phyloP scores from a whole-genome alignment of 1,140 invertebrate species.

The Drosophila mauritiana region DNA sequence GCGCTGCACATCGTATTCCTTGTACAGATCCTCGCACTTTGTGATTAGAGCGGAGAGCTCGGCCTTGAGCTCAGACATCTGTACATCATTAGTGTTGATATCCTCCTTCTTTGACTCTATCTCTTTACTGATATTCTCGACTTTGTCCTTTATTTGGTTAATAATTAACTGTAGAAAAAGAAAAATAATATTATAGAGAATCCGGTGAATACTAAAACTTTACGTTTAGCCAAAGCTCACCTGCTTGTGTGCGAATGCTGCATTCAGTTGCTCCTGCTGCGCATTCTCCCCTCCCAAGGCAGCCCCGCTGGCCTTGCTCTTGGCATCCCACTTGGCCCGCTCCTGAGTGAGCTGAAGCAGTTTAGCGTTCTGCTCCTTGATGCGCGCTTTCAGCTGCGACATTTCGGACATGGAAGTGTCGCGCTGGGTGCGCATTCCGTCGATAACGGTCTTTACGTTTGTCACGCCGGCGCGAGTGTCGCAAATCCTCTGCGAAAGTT shows the following conservation, averaged over 20 bases:
- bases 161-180: constrained; percentile 86
- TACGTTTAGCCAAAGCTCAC: constrained; percentile 18
- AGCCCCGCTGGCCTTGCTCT: constrained; percentile 84
- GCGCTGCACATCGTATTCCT: constrained; percentile 87
- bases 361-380: constrained; percentile 94
- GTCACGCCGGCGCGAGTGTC: constrained; percentile 95
- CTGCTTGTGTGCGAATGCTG: constrained; percentile 83
- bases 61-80: constrained; percentile 89
- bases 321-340: constrained; percentile 92
- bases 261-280: constrained; percentile 77
- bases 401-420: constrained; percentile 96
- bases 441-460: constrained; percentile 97
- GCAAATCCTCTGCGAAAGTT: constrained; percentile 94
- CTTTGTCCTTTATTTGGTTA: constrained; percentile 93
- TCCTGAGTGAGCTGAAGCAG: constrained; percentile 93
- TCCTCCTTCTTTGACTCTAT: constrained; percentile 92
- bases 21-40: constrained; percentile 87
- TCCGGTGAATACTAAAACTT: not conserved
- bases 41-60: constrained; percentile 85
- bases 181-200: not conserved
- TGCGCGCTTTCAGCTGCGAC: constrained; percentile 92
- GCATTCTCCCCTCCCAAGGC: constrained; percentile 44
- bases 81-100: constrained; percentile 92
- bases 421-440: constrained; percentile 96
- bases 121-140: constrained; percentile 87